phyloP scores from a whole-genome alignment of 1,140 invertebrate genomes.

The Homarus americanus region DNA sequence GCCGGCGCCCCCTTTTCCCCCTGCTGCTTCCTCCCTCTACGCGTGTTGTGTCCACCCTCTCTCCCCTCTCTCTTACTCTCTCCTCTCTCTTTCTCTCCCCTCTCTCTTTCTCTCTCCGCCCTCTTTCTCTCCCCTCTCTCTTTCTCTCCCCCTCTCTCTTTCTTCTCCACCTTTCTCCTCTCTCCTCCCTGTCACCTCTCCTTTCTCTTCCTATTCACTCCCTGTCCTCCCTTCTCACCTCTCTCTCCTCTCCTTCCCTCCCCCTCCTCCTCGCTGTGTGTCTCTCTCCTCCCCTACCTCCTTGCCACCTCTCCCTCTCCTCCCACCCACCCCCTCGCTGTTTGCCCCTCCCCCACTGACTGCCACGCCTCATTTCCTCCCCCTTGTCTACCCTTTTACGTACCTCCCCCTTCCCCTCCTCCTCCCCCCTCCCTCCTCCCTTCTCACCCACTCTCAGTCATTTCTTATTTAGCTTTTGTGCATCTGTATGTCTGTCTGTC shows the following conservation, averaged over 20 bases:
- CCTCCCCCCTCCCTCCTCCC: conserved; percentile 1
- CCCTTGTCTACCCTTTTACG: neutral
- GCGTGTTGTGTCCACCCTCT: neutral
- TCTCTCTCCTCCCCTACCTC: neutral
- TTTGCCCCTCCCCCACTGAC: neutral
- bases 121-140: neutral
- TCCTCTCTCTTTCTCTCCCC: neutral
- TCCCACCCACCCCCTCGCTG: neutral
- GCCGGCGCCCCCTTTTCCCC: too few relatives aligned
- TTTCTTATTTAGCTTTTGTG: neutral
- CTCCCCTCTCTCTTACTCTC: neutral
- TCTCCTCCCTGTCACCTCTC: neutral
- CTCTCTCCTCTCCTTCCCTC: neutral
- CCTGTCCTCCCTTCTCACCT: neutral
- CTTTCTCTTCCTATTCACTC: neutral
- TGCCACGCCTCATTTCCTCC: neutral
- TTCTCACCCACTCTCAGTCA: too few relatives aligned
- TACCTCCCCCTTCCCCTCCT: neutral
- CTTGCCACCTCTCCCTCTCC: neutral
- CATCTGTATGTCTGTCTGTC: neutral
- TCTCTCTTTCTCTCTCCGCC: neutral
- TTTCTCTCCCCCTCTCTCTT: neutral
- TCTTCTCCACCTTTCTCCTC: neutral
- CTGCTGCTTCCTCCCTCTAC: neutral
- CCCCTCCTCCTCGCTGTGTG: neutral